A percentile compares a stretch with the other conserved stretches of the same genome.
These are phyloP conservation scores for Metalampra italica DNA, from an alignment of 2,888 invertebrate genomes.

Conservation along the genomic window DNA sequence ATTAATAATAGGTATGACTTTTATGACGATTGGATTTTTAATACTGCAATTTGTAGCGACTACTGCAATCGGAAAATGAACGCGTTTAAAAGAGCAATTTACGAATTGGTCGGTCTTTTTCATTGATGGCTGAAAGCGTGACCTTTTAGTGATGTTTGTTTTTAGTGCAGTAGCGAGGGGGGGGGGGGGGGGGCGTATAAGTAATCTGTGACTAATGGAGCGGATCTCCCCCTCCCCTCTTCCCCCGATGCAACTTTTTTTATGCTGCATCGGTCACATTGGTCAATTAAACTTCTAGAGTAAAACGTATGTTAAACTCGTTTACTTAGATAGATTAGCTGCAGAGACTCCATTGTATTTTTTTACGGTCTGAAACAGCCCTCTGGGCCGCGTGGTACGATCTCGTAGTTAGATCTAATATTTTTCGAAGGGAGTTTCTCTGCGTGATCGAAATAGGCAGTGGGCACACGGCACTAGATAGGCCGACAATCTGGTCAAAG, in stretches of 20 bases:
- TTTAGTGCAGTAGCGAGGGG: conserved; percentile 21
- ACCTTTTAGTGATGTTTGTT: conserved; percentile 42
- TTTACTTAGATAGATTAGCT: not conserved
- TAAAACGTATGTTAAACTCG: conserved; percentile 6
- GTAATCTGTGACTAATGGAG: conserved; percentile 54
- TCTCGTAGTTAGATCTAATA: too few species aligned
- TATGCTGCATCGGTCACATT: conserved; percentile 25
- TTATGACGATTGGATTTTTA: conserved; percentile 23
- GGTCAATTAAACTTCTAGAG: conserved; percentile 35
- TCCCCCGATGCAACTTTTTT: conserved; percentile 25
- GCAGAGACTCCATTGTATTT: not conserved
- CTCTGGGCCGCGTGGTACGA: too few species aligned
- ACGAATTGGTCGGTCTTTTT: conserved; percentile 34
- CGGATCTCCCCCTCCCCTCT: conserved; percentile 32
- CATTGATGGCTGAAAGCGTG: conserved; percentile 50
- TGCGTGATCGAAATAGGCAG: too few species aligned
- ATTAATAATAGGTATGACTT: conserved; percentile 35
- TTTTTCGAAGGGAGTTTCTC: too few species aligned
- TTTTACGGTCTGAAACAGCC: too few species aligned
- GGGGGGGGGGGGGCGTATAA: conserved; percentile 24
- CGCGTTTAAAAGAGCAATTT: conserved; percentile 45
- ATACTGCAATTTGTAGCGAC: conserved; percentile 37
- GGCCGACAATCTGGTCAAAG: too few species aligned
- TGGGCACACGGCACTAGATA: too few species aligned
- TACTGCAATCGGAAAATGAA: conserved; percentile 33